Conservation (phyloP, 2,797 vertebrate species). For the Cyclura pinguis region DNA sequence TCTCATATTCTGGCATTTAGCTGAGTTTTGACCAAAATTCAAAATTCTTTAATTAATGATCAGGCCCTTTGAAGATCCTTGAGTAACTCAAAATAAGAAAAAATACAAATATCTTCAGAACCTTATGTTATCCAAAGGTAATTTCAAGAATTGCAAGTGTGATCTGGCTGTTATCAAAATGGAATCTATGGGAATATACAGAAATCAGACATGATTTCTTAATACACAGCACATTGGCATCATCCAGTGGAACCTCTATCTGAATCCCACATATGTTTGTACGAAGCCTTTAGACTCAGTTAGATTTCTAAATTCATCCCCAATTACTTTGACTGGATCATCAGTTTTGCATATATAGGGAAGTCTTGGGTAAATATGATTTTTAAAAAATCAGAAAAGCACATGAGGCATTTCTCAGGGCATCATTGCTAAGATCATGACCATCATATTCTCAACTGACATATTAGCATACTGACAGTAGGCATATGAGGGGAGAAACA, state of each 20-base stretch:
- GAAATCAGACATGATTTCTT: too few relatives aligned
- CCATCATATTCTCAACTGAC: not conserved
- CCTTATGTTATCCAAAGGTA: too few relatives aligned
- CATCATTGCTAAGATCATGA: conserved; percentile 22
- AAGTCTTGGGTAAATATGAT: conserved; percentile 29
- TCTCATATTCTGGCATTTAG: too few relatives aligned
- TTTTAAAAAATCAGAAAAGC: conserved; percentile 34
- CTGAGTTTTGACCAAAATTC: too few relatives aligned
- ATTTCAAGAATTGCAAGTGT: too few relatives aligned
- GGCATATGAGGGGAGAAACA: not conserved
- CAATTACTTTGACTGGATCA: not conserved
- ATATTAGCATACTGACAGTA: not conserved
- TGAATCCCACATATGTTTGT: not conserved
- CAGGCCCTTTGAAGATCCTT: too few relatives aligned
- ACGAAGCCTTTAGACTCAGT: not conserved
- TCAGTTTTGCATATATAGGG: conserved; percentile 9
- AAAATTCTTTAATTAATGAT: too few relatives aligned
- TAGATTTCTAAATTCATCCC: not conserved
- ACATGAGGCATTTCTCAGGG: conserved; percentile 55
- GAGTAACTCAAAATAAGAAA: too few relatives aligned
- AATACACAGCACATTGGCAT: not conserved
- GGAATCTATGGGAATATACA: too few relatives aligned
- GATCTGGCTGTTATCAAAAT: too few relatives aligned
- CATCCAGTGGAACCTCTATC: not conserved
- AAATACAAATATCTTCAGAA: too few relatives aligned